Evolutionary conservation across 30 jellyfish, hydroid and myxozoan species (phyloP), one percentile per base, ranked within the genome.

Genomic region (Kudoa iwatai): DNA sequence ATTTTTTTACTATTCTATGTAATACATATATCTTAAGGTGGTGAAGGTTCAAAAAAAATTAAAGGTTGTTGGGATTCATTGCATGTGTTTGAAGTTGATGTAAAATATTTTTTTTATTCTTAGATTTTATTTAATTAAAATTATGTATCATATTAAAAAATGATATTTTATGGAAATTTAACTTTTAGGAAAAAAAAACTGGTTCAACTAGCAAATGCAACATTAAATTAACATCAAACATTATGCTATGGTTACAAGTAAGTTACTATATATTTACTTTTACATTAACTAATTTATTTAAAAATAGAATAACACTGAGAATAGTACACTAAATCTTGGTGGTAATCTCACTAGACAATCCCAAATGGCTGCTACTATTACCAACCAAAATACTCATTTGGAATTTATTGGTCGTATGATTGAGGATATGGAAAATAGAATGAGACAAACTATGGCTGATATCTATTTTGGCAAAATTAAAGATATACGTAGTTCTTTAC

Each of bases 231-330:
- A 69, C 92, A 16, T 69, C 92, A 21, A 69, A 86, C 19, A 86
- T 85, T 4, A 69, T 69, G 92, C 51, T 69, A 43, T 69, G 92
- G 92, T 59, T 69, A 13, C 92, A 69, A 60, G 92, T 69, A 53
- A 28, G 39, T 14, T 3, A 36, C 4, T 7, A 6, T 10, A 36
- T 6, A 36, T 36, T 6, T 15, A 6, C 21, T 6, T 36, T 10
- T 10, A 12, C 21, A 7, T 12, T 15, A 15, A 38, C 21, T 20
- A 3, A 19, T 40, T 18, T 44, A 6, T 28, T 28, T 13, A 6
- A 6, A 28, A 28, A 6, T 13, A 28, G 36, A 28, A 7, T 6
- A 53, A 58, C 65, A 69, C 59, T 55, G 58, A 51, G 0, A 58
- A 86, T 25, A 86, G 92, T 3, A 64, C 53, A 47, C 62, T 69